Evolutionary conservation across 2,888 invertebrate genomes (phyloP).

Genomic region (Bombyx huttoni): DNA sequence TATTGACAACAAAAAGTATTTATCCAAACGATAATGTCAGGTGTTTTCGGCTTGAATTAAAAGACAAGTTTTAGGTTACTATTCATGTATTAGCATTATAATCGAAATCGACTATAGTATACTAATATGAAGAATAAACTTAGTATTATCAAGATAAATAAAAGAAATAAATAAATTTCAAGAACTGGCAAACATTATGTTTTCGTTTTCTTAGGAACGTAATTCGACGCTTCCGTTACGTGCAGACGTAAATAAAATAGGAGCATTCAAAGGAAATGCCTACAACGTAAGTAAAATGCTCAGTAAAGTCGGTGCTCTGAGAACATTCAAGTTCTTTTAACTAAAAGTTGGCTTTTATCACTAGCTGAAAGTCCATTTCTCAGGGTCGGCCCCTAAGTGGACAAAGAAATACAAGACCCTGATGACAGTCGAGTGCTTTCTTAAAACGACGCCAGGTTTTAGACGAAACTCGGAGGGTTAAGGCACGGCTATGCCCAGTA

Average conservation of each 20-base stretch:
- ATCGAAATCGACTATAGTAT: too few relatives aligned
- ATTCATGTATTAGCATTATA: too few relatives aligned
- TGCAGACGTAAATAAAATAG: slow-evolving; percentile 41
- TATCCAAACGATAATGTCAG: too few relatives aligned
- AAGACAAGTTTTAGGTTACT: too few relatives aligned
- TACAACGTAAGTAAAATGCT: slow-evolving; percentile 29
- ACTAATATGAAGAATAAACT: too few relatives aligned
- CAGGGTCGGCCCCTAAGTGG: slow-evolving; percentile 30
- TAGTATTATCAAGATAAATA: too few relatives aligned
- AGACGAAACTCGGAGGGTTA: slow-evolving; percentile 19
- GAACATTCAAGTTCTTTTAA: slow-evolving; percentile 44
- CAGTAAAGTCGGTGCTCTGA: slow-evolving; percentile 26
- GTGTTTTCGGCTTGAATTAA: too few relatives aligned
- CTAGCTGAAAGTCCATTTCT: slow-evolving; percentile 40
- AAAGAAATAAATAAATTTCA: not conserved
- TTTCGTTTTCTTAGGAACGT: slow-evolving; percentile 40
- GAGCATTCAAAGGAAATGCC: slow-evolving; percentile 31
- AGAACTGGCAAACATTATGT: slow-evolving; percentile 29
- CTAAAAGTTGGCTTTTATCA: slow-evolving; percentile 54
- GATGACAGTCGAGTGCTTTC: slow-evolving; percentile 30
- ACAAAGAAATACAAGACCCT: slow-evolving; percentile 29
- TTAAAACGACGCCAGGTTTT: slow-evolving; percentile 21
- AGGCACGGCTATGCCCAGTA: slow-evolving; percentile 5
- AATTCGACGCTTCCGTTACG: slow-evolving; percentile 36
- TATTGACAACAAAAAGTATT: too few relatives aligned